Conservation (phyloP, 2,888 invertebrate genomes). For the Calliopum simillimum region DNA sequence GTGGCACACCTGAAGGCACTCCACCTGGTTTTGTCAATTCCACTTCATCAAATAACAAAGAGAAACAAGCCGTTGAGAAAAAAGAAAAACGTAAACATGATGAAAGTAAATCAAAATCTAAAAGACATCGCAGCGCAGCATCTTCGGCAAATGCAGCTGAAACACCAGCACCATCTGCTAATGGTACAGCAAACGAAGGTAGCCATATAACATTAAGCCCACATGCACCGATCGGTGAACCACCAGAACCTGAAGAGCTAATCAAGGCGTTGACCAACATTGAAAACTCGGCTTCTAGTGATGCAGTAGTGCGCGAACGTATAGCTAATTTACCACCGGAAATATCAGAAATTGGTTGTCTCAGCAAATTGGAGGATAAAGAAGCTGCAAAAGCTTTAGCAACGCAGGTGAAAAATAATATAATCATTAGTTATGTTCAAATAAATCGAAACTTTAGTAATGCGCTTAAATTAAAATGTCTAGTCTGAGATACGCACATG, state of each 20-base stretch:
- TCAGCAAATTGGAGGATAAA: conserved; percentile 88
- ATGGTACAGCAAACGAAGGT: conserved; percentile 22
- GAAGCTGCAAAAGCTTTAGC: conserved; percentile 83
- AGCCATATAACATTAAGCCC: conserved; percentile 72
- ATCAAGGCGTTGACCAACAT: conserved; percentile 86
- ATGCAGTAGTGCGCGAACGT: conserved; percentile 90
- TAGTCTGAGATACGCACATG: too few relatives aligned
- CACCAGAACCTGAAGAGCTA: conserved; percentile 93
- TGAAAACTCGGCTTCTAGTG: conserved; percentile 95
- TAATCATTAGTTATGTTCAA: too few relatives aligned
- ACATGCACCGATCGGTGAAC: conserved; percentile 82
- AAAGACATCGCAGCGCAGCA: conserved; percentile 67
- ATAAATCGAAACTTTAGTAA: too few relatives aligned
- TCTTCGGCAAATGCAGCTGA: conserved; percentile 70
- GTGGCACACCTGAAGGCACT: background rate
- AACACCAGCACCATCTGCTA: conserved; percentile 27
- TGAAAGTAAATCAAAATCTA: conserved; percentile 55
- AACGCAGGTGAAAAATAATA: conserved; percentile 72
- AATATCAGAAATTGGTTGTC: conserved; percentile 89
- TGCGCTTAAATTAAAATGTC: too few relatives aligned
- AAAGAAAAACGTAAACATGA: conserved; percentile 59
- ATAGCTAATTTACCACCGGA: conserved; percentile 95
- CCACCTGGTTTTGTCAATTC: conserved; percentile 19
- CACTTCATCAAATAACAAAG: conserved; percentile 57
- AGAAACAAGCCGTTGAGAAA: conserved; percentile 15